Conservation (phyloP, 2,797 vertebrate species). For the Buceros bicornis region DNA sequence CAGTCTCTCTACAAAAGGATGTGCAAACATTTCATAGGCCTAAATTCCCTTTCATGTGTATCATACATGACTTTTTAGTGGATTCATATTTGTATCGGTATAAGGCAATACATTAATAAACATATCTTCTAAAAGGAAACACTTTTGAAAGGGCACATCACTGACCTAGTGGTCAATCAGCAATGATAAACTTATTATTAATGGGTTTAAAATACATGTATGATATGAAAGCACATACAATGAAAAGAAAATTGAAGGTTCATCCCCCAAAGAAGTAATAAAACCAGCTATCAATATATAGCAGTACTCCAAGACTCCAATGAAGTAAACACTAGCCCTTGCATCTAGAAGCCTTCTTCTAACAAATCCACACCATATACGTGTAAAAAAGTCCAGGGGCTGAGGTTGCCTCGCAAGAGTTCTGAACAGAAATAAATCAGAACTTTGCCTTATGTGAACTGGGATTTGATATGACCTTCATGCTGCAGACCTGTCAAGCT, state of each 20-base stretch:
- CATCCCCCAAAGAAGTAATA: neutral
- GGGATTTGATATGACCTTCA: constrained; percentile 69
- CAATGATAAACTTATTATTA: neutral
- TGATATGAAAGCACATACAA: neutral
- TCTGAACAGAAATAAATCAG: constrained; percentile 38
- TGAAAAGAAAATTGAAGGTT: neutral
- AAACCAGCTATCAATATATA: neutral
- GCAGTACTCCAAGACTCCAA: neutral
- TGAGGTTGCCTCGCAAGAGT: neutral
- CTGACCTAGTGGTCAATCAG: neutral
- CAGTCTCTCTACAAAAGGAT: neutral
- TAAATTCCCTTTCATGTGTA: neutral
- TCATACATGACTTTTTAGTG: neutral
- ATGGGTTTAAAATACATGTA: neutral
- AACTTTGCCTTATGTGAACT: constrained; percentile 61
- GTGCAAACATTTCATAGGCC: neutral
- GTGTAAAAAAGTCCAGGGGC: neutral
- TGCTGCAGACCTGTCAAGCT: constrained; percentile 60
- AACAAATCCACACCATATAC: neutral
- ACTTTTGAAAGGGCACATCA: neutral
- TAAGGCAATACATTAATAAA: neutral
- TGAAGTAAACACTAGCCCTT: neutral
- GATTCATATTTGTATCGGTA: neutral
- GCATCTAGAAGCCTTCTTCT: neutral
- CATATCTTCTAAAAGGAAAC: neutral